Base-by-base conservation (phyloP, 92 coral and sea anemone genomes). In the Parazoanthus atlanticus region DNA sequence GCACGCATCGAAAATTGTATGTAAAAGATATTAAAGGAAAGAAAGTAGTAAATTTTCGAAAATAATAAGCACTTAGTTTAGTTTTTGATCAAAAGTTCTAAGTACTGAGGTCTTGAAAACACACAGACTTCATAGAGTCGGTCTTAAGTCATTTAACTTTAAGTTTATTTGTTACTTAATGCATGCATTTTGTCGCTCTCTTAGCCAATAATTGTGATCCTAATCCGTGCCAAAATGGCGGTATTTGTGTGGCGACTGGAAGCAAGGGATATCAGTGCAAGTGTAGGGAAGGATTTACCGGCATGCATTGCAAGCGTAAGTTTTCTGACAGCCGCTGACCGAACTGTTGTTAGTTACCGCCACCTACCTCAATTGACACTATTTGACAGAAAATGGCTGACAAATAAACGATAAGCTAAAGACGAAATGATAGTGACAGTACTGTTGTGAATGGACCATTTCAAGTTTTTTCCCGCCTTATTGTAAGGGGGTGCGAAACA, bases 271-370 rank as follows among this genome's bases (percentile, higher is more conserved):
- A 97, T 84, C 94, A 92, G 47, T 97, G 99, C 94, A 95, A 94
- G 86, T 97, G 99, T 79, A 94, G 99, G 12, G 96, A 94, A 29
- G 99, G 99, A 52, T 93, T 91, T 88, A 93, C 94, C 33, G 99
- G 99, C 2, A 93, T 92, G 12, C 94, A 89, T 31, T 97, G 99
- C 77, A 91, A 92, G 78, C 92, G 99, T 97, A 92, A 93, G 99
- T 84, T 54, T 29, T n/a, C 3, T n/a, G 31, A 16, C 40, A 74
- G 3, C 28, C 78, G 25, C 40, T 74, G 40, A 41, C 29, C 56
- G 21, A 1, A 36, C 28, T 61, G 69, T 5, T 61, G n/a, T 61
- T 61, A 23, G 69, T 61, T 61, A 1, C 28, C 21, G 28, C 69
- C n/a, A 61, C 65, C 11, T 13, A 56, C 11, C 23, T 8, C 8